Conservation (phyloP, 2,113 vertebrate species). For the Seriola rivoliana region DNA sequence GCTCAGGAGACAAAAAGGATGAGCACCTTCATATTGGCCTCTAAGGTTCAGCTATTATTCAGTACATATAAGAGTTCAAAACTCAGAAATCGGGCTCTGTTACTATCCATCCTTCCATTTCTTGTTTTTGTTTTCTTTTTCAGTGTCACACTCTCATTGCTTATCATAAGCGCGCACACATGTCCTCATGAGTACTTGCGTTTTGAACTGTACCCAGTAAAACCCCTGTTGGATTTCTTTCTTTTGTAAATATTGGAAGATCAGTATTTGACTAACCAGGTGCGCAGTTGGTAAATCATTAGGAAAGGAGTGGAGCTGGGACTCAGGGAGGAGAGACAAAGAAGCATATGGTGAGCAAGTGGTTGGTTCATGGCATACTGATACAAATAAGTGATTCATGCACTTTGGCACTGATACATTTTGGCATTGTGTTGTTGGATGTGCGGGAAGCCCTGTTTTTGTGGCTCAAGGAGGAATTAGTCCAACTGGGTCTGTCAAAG, state of each 20-base stretch:
- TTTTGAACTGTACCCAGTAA: conserved; percentile 46
- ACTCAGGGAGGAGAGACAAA: conserved; percentile 53
- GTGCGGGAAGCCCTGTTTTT: conserved; percentile 57
- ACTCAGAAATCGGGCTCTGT: conserved; percentile 22
- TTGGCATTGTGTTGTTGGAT: conserved; percentile 51
- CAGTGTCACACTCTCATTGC: conserved; percentile 49
- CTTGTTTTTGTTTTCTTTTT: conserved; percentile 58
- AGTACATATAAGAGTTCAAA: conserved; percentile 61
- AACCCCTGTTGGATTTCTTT: conserved; percentile 25
- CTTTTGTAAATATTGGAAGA: conserved; percentile 38
- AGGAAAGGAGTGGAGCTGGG: conserved; percentile 36
- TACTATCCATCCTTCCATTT: conserved; percentile 44
- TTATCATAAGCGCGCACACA: conserved; percentile 59
- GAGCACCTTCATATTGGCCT: conserved; percentile 46
- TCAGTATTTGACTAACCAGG: conserved; percentile 56
- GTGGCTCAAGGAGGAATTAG: conserved; percentile 57
- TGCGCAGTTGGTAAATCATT: conserved; percentile 47
- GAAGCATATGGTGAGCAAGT: conserved; percentile 55
- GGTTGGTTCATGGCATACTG: conserved; percentile 37
- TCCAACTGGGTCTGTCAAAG: conserved; percentile 58
- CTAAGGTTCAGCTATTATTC: conserved; percentile 29
- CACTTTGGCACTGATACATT: conserved; percentile 57
- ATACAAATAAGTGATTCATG: conserved; percentile 57
- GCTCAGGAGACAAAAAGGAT: conserved; percentile 53
- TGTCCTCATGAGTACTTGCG: conserved; percentile 32